phyloP scores from a whole-genome alignment of 2,888 invertebrate genomes.

The Koerneria pararmatus region DNA sequence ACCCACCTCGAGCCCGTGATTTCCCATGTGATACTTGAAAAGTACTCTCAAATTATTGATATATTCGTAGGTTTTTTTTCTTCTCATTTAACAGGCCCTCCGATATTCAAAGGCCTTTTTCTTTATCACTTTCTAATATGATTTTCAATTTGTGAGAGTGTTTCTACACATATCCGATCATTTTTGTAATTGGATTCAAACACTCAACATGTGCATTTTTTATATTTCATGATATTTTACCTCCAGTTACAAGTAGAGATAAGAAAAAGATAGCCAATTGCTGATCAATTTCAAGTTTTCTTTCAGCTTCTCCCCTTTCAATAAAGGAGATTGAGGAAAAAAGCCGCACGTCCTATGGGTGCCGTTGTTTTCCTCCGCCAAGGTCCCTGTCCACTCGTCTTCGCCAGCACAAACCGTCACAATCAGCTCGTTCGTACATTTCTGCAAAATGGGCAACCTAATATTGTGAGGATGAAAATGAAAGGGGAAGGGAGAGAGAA shows the following conservation, averaged over 20 bases:
- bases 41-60: too few relatives aligned
- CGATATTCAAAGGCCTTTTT: too few relatives aligned
- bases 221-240: too few relatives aligned
- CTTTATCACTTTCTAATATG: not conserved
- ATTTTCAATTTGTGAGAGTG: too few relatives aligned
- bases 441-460: slow-evolving; percentile 1
- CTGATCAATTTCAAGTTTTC: not conserved
- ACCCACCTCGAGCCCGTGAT: too few relatives aligned
- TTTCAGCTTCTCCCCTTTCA: not conserved
- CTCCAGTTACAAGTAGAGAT: too few relatives aligned
- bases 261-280: not conserved
- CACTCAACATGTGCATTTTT: too few relatives aligned
- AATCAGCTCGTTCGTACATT: slow-evolving; percentile 17
- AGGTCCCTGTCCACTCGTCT: slow-evolving; percentile 49
- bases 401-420: slow-evolving; percentile 43
- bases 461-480: not conserved
- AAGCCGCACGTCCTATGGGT: slow-evolving; percentile 43
- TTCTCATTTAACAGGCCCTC: too few relatives aligned
- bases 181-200: too few relatives aligned
- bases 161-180: too few relatives aligned
- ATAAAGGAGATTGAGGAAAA: not conserved
- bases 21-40: too few relatives aligned
- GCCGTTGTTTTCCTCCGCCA: slow-evolving; percentile 52
- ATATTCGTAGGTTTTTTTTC: too few relatives aligned
- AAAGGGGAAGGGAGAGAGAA: slow-evolving; percentile 2